A percentile compares a stretch with the other conserved stretches of the same genome.
Conservation (phyloP, 2,888 invertebrate species). For the Tipula confusa region DNA sequence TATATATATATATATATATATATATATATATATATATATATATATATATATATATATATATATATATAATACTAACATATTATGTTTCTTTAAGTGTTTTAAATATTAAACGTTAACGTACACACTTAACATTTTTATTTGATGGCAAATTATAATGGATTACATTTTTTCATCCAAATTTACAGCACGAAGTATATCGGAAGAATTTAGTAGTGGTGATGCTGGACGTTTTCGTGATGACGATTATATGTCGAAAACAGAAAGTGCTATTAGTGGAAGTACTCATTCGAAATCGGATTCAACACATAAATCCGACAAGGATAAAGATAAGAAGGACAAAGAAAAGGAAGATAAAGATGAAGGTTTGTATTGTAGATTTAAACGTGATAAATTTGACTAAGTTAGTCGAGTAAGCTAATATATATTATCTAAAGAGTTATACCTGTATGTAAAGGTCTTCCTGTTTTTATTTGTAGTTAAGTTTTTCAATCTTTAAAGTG, state of each 20-base stretch:
- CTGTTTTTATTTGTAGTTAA: no score
- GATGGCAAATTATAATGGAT: background rate
- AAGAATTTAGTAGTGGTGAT: slow-evolving; percentile 93
- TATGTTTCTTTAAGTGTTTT: slow-evolving; percentile 12
- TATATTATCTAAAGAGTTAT: background rate
- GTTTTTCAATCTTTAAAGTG: no score
- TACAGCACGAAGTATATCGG: slow-evolving; percentile 91
- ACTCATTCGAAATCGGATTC: slow-evolving; percentile 52
- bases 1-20: no score
- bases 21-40: no score
- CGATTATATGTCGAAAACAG: slow-evolving; percentile 49
- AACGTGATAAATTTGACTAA: background rate
- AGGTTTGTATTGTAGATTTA: slow-evolving; percentile 56
- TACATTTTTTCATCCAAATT: background rate
- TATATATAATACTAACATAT: background rate
- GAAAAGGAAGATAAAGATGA: slow-evolving; percentile 92
- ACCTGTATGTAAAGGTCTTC: no score
- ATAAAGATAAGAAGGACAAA: slow-evolving; percentile 56
- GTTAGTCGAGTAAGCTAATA: background rate
- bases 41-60: no score
- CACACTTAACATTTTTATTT: background rate
- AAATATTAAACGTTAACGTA: background rate
- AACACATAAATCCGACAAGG: slow-evolving; percentile 53
- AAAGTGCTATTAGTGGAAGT: slow-evolving; percentile 40
- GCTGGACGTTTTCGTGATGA: slow-evolving; percentile 59